Conservation (phyloP, 2,888 invertebrate species). For the Meta bourneti region DNA sequence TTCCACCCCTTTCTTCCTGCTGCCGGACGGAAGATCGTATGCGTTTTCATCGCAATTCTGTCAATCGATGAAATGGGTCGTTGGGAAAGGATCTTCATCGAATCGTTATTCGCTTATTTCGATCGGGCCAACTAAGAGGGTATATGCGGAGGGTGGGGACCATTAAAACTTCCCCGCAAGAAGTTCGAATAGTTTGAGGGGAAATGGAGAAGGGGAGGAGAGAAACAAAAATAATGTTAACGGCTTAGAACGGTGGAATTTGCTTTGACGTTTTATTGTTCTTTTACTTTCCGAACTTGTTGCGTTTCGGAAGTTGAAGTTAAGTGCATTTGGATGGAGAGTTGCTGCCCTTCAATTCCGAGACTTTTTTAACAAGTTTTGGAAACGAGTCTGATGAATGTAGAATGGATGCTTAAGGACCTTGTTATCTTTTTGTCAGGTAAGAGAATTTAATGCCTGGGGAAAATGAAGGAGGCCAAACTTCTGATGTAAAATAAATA, state of each 20-base stretch:
- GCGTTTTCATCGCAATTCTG: neutral
- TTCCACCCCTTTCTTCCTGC: neutral
- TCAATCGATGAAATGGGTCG: conserved; percentile 25
- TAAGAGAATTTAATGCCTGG: too few relatives aligned
- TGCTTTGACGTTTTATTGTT: neutral
- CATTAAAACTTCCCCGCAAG: neutral
- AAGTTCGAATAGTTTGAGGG: neutral
- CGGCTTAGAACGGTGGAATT: neutral
- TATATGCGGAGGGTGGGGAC: too few relatives aligned
- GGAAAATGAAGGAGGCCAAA: too few relatives aligned
- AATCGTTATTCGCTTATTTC: neutral
- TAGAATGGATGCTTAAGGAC: too few relatives aligned
- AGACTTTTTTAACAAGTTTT: neutral
- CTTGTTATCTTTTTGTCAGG: too few relatives aligned
- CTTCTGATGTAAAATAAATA: too few relatives aligned
- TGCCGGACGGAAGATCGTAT: neutral
- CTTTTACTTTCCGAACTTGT: neutral
- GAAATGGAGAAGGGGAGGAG: neutral
- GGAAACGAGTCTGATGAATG: too few relatives aligned
- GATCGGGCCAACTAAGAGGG: neutral
- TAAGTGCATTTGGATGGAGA: neutral
- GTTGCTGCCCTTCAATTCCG: neutral
- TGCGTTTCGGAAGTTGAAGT: neutral
- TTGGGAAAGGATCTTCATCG: neutral
- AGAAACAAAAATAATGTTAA: neutral